Evolutionary conservation across 2,113 vertebrate species (phyloP).

Genomic region (Rattus rattus): DNA sequence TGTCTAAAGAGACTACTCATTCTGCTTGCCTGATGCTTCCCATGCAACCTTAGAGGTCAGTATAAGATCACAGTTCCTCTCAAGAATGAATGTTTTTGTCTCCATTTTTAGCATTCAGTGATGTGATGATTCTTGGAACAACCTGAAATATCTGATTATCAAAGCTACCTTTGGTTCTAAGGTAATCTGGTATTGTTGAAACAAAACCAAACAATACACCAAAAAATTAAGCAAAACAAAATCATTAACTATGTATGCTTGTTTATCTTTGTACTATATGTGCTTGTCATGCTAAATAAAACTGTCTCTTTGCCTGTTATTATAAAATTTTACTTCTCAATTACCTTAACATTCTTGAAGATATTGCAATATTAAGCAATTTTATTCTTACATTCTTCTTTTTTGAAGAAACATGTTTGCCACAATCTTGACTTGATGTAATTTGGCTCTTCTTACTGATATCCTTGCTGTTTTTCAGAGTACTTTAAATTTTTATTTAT

Average conservation of each 20-base stretch:
- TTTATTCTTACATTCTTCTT: neutral
- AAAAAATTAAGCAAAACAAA: neutral
- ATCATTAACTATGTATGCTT: neutral
- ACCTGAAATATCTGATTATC: neutral
- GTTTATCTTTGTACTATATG: slow-evolving; percentile 4
- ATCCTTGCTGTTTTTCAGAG: neutral
- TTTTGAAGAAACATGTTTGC: neutral
- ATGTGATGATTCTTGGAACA: neutral
- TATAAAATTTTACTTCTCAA: neutral
- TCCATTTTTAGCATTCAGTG: neutral
- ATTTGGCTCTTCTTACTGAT: neutral
- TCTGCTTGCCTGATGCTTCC: neutral
- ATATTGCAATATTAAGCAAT: neutral
- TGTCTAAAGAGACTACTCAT: no score
- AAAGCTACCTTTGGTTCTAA: neutral
- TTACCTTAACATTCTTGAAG: neutral
- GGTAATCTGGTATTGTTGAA: neutral
- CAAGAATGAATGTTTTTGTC: neutral
- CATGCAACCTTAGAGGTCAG: neutral
- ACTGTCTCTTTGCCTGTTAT: neutral
- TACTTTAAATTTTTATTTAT: no score
- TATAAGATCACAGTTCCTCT: neutral
- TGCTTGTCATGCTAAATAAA: neutral
- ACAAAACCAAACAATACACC: neutral
- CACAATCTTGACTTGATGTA: neutral